A percentile compares a stretch with the other conserved stretches of the same genome.
phyloP scores from a whole-genome alignment of 2,888 invertebrate genomes.

The Ceramica pisi region DNA sequence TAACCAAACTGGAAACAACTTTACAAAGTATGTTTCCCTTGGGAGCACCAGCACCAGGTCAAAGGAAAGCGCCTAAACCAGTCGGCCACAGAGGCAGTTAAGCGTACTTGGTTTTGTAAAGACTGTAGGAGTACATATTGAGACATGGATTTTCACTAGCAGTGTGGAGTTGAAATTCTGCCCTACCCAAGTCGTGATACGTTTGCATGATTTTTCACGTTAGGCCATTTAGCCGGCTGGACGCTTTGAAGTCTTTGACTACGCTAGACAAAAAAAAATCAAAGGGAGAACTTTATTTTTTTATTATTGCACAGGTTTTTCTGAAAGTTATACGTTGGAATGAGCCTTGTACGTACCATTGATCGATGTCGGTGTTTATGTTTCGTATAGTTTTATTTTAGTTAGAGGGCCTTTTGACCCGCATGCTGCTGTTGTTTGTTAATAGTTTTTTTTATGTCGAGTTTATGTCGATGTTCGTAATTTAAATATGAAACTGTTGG shows the following conservation, averaged over 20 bases:
- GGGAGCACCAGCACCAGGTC: no score
- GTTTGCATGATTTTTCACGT: conserved; percentile 16
- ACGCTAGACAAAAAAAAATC: conserved; percentile 39
- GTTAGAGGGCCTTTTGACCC: background rate
- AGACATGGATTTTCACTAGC: background rate
- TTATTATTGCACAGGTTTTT: background rate
- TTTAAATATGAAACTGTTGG: background rate
- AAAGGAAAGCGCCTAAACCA: no score
- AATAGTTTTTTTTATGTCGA: background rate
- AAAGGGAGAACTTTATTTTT: conserved; percentile 4
- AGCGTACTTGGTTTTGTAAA: no score
- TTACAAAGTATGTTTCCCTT: no score
- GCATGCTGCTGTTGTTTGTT: background rate
- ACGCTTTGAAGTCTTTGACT: conserved; percentile 44
- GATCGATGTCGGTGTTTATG: background rate
- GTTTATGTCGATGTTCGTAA: background rate
- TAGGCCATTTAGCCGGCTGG: conserved; percentile 19
- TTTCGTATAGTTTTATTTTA: conserved; percentile 6
- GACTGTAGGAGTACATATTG: no score
- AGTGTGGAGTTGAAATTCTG: background rate
- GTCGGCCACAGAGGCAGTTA: no score
- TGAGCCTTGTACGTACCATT: background rate
- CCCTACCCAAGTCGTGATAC: background rate
- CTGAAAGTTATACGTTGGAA: conserved; percentile 12
- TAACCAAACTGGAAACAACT: no score